Evolutionary conservation across 2,113 vertebrate genomes (phyloP).

Genomic region (Polyodon spathula): DNA sequence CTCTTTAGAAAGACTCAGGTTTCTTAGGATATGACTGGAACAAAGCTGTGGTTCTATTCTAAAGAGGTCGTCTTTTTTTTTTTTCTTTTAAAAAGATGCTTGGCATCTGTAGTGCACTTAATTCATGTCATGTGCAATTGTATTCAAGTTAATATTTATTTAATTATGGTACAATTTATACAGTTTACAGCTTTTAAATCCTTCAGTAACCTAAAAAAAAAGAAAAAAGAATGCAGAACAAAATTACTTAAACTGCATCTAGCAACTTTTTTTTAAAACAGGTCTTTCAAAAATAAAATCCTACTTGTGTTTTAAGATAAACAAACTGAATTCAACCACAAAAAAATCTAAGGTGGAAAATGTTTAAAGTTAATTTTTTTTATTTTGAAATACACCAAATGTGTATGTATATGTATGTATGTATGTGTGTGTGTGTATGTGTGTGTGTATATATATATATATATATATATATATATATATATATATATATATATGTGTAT

Average conservation of each 20-base stretch:
- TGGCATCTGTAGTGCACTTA: slow-evolving; percentile 48
- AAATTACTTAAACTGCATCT: background rate
- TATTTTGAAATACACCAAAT: background rate
- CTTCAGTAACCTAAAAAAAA: slow-evolving; percentile 37
- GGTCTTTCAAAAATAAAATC: slow-evolving; percentile 12
- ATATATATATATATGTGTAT: slow-evolving; percentile 6
- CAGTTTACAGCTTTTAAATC: slow-evolving; percentile 44
- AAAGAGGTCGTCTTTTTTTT: no score
- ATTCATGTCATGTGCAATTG: slow-evolving; percentile 62
- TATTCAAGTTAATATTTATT: slow-evolving; percentile 52
- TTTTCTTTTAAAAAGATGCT: no score
- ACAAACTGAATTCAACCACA: no score
- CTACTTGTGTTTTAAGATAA: slow-evolving; percentile 13
- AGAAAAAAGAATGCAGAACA: slow-evolving; percentile 1
- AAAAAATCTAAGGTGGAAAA: background rate
- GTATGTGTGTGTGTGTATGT: slow-evolving; percentile 3
- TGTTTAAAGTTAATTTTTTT: slow-evolving; percentile 6
- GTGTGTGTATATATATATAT: slow-evolving; percentile 9
- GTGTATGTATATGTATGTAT: slow-evolving; percentile 3
- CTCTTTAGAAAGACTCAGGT: slow-evolving; percentile 72
- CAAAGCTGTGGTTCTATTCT: slow-evolving; percentile 64
- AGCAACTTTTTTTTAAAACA: slow-evolving; percentile 27
- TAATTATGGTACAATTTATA: slow-evolving; percentile 59
- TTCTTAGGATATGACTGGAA: slow-evolving; percentile 72
- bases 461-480: slow-evolving; percentile 27